Percentiles rank a stretch among this genome's conserved stretches.
Conservation (phyloP, 2,888 invertebrate genomes). For the Brassicogethes aeneus region DNA sequence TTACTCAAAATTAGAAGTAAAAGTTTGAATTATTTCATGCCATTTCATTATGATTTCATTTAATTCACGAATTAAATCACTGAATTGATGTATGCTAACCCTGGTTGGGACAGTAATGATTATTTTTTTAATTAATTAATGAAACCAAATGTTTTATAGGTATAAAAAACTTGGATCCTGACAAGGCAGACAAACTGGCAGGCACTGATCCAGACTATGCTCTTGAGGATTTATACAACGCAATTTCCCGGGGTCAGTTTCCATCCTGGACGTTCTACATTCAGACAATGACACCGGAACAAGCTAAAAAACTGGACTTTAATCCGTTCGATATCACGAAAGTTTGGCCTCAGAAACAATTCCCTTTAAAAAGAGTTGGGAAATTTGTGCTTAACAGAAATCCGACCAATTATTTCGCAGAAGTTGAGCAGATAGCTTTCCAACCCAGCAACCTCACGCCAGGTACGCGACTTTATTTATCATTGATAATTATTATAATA, state of each 20-base stretch:
- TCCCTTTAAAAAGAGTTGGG: slow-evolving; percentile 77
- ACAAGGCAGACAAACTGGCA: slow-evolving; percentile 57
- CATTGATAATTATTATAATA: too few relatives aligned
- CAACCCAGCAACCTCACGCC: slow-evolving; percentile 80
- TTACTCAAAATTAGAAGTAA: too few relatives aligned
- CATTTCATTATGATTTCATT: too few relatives aligned
- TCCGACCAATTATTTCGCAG: slow-evolving; percentile 83
- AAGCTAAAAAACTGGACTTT: slow-evolving; percentile 68
- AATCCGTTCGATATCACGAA: slow-evolving; percentile 76
- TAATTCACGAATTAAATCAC: too few relatives aligned
- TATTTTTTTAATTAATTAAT: too few relatives aligned
- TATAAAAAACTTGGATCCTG: slow-evolving; percentile 63
- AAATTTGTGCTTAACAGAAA: slow-evolving; percentile 74
- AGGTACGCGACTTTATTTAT: too few relatives aligned
- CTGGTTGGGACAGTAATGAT: too few relatives aligned
- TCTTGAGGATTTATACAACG: slow-evolving; percentile 78
- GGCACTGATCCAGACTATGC: slow-evolving; percentile 78
- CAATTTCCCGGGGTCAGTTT: slow-evolving; percentile 55
- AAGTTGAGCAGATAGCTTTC: slow-evolving; percentile 86
- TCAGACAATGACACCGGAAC: slow-evolving; percentile 72
- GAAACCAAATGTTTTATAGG: slow-evolving; percentile 14
- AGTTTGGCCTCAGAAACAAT: slow-evolving; percentile 77
- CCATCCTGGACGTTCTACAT: slow-evolving; percentile 74
- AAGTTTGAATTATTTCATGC: too few relatives aligned
- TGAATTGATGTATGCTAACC: too few relatives aligned